Conservation (phyloP, 2,113 vertebrate genomes). For the Calonectris borealis region DNA sequence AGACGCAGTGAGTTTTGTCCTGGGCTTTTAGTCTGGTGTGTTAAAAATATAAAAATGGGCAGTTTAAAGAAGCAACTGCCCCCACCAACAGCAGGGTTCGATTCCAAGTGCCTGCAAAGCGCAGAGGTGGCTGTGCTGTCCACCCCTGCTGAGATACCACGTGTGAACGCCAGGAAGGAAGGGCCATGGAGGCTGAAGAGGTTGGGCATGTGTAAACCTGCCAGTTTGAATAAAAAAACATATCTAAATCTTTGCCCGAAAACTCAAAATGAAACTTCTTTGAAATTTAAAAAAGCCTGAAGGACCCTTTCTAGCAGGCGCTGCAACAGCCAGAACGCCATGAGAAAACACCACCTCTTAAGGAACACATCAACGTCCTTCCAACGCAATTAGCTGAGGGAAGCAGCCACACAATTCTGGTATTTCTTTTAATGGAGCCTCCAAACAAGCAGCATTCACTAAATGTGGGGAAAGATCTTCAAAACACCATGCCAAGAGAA, state of each 20-base stretch:
- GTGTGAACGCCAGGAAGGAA: rapidly evolving
- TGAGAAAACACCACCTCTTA: not conserved
- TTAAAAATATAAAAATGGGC: not conserved
- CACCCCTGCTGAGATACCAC: not conserved
- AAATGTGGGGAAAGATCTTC: not conserved
- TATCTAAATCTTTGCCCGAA: not conserved
- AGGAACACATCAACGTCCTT: not conserved
- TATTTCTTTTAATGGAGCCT: not conserved
- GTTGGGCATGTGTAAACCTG: not conserved
- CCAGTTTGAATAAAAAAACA: not conserved
- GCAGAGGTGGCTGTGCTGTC: not conserved
- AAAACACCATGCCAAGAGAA: not conserved
- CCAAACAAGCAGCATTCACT: not conserved
- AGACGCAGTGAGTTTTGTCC: not conserved
- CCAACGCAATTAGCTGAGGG: not conserved
- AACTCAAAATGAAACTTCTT: not conserved
- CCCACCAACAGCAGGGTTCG: not conserved
- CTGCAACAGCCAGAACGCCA: not conserved
- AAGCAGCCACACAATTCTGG: not conserved
- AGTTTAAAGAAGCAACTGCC: not conserved
- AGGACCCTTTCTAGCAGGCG: not conserved
- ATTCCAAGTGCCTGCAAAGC: not conserved
- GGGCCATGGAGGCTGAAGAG: not conserved
- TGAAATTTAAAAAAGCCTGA: not conserved
- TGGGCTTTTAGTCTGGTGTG: not conserved